Conservation (phyloP, 1,140 invertebrate species). For the Drosophila santomea region DNA sequence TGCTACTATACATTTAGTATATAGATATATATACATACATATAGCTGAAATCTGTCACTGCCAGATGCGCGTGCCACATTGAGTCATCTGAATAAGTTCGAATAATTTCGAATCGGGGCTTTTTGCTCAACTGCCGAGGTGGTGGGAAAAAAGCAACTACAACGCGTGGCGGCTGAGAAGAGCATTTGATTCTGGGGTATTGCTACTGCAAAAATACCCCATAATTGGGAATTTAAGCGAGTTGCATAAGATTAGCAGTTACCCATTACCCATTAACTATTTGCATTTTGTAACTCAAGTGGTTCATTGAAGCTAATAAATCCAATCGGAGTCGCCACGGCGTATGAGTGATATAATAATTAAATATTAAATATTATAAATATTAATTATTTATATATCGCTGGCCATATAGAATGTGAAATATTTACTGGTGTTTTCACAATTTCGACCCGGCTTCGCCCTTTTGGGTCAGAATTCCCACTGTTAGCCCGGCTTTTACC, state of each 20-base stretch:
- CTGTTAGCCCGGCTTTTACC: slow-evolving; percentile 41
- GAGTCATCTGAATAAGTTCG: slow-evolving; percentile 23
- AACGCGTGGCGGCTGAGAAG: background rate
- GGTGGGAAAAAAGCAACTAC: slow-evolving; percentile 40
- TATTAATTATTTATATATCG: background rate
- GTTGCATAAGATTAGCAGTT: background rate
- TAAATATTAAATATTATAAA: too few relatives aligned
- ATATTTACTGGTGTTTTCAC: slow-evolving; percentile 11
- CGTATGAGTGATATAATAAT: background rate
- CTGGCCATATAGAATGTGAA: background rate
- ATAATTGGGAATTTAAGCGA: slow-evolving; percentile 1
- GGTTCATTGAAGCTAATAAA: too few relatives aligned
- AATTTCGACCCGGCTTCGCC: slow-evolving; percentile 20
- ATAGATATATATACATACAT: background rate
- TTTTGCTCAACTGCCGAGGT: slow-evolving; percentile 15
- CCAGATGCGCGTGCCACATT: slow-evolving; percentile 26
- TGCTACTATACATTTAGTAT: background rate
- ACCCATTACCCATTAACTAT: background rate
- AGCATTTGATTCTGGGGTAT: slow-evolving; percentile 12
- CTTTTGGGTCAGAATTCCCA: background rate
- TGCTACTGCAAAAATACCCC: slow-evolving; percentile 12
- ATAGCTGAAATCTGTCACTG: slow-evolving; percentile 9
- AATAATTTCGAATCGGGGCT: slow-evolving; percentile 9
- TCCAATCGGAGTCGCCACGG: background rate
- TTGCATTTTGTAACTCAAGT: background rate